These are phyloP conservation scores for Pristionchus japonicus DNA, from an alignment of 2,888 invertebrate genomes.

Conservation along the genomic window DNA sequence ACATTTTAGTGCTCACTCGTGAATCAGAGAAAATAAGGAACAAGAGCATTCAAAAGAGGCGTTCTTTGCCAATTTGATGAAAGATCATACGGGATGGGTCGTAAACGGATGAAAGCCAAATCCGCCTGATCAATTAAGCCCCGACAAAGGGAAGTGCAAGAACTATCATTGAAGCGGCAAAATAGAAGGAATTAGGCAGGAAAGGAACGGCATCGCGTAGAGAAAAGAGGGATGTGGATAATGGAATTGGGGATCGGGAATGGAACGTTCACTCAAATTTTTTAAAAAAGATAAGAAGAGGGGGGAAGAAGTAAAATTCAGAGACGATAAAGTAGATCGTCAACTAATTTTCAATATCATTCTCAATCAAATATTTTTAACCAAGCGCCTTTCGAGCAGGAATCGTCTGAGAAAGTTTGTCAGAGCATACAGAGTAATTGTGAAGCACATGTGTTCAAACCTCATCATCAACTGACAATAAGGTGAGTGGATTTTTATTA, in stretches of 20 bases:
- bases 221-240: neutral
- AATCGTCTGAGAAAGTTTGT: no score
- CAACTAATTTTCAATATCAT: no score
- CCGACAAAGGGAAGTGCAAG: neutral
- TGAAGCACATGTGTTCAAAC: no score
- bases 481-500: no score
- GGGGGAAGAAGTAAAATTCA: no score
- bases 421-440: no score
- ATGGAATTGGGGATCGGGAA: neutral
- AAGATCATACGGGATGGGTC: neutral
- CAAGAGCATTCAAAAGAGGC: neutral
- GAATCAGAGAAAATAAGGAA: neutral
- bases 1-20: neutral
- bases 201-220: neutral
- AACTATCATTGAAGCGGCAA: neutral
- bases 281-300: no score
- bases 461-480: no score
- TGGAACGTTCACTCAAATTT: no score
- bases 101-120: neutral
- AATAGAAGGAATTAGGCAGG: neutral
- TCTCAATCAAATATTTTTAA: no score
- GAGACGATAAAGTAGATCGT: no score
- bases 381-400: no score
- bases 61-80: neutral
- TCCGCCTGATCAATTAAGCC: neutral